Base-by-base conservation (phyloP, 2,113 vertebrate species). In the Catagonus wagneri region DNA sequence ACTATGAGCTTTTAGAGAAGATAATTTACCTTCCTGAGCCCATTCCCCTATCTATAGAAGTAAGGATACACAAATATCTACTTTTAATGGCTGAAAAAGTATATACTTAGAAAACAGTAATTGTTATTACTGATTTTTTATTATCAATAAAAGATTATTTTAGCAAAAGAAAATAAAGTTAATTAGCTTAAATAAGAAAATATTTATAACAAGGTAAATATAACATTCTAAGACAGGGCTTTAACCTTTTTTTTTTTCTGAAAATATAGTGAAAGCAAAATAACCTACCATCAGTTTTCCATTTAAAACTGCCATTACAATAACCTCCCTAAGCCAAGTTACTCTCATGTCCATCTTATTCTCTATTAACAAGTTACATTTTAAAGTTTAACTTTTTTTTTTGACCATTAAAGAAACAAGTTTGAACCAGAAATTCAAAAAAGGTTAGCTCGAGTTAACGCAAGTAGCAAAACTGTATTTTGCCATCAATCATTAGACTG, bases 401-500 rank as follows among this genome's bases (percentile, higher is more conserved):
- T 69, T 92, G 15, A 80, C 36, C 36, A 89, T 80, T 95, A 95
- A 94, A 95, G 80, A 80, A 97, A 85, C 60, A 97, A 93, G 58
- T 78, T 6, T 90, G 34, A 94, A 50, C 34, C 68, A 97, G 56
- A 95, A 96, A 94, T 86, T 90, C 25, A 80, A 86, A 68, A 94
- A 79, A 39, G 7, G 36, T 10, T 69, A 27, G 58, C 74, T 27
- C 13, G 95, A 89, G 83, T 75, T 97, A 83, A 90, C 44, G 10
- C 19, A 93, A 87, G n/a, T 89, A 84, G 34, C 71, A 95, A 95
- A 97, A 86, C 1, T 69, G 22, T 36, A 88, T 63, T 88, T 68
- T 96, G 69, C 44, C 93, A 56, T 97, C 95, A 96, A 94, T 96
- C 78, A 95, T 95, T 94, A 96, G 34, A 96, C 34, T 93, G 13